Evolutionary conservation across 2,888 invertebrate genomes (phyloP).

Genomic region (Actias luna): DNA sequence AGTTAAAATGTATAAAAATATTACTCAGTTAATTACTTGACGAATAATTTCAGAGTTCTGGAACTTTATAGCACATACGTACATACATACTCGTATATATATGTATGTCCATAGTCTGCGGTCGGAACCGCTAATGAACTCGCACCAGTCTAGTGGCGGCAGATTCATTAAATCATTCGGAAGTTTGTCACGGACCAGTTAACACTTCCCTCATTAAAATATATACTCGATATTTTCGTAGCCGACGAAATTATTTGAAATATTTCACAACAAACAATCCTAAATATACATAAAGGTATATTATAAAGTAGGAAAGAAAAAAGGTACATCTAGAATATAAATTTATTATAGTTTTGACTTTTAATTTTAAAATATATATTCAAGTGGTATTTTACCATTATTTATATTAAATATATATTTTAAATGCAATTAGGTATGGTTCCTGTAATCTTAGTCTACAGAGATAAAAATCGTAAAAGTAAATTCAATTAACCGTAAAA

Average conservation of each 20-base stretch:
- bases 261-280: neutral
- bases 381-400: no score
- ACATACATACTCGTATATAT: neutral
- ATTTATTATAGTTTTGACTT: no score
- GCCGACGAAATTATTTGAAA: neutral
- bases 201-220: constrained; percentile 39
- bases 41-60: neutral
- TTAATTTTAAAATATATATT: no score
- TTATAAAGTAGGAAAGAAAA: no score
- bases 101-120: constrained; percentile 32
- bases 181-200: constrained; percentile 42
- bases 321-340: no score
- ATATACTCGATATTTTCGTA: constrained; percentile 29
- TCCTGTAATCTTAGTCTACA: neutral
- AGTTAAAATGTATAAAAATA: neutral
- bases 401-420: no score
- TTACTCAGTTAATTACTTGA: neutral
- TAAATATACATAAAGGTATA: no score
- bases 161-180: constrained; percentile 64
- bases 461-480: neutral
- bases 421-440: neutral
- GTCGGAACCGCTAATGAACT: constrained; percentile 52
- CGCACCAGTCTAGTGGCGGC: constrained; percentile 34
- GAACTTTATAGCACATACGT: neutral
- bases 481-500: neutral